phyloP scores from a whole-genome alignment of 2,113 vertebrate species.

The Ivindomyrus marchei region DNA sequence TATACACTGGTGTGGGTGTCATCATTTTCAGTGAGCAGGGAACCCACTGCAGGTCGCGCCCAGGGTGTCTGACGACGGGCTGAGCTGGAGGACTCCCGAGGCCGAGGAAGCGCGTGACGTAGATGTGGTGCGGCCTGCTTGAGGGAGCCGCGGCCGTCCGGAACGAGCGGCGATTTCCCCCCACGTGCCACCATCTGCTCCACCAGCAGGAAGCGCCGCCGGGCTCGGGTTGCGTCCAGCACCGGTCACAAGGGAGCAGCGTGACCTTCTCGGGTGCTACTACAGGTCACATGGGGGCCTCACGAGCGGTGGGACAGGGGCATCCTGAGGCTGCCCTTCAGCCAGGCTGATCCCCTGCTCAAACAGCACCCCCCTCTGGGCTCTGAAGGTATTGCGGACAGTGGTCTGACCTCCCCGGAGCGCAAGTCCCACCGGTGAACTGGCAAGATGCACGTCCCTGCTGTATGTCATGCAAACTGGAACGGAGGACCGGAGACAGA shows the following conservation, averaged over 20 bases:
- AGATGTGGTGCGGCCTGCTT: neutral
- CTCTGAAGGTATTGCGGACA: neutral
- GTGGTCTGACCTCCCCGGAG: neutral
- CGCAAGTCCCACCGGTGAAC: neutral
- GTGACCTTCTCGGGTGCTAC: neutral
- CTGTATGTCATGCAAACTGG: neutral
- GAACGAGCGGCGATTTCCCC: conserved; percentile 24
- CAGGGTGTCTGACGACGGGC: neutral
- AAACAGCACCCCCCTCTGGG: neutral
- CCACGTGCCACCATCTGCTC: conserved; percentile 34
- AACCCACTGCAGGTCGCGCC: neutral
- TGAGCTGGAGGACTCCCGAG: neutral
- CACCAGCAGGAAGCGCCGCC: neutral
- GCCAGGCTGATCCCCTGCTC: neutral
- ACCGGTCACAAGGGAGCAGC: neutral
- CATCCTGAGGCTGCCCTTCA: conserved; percentile 4
- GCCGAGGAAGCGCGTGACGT: conserved; percentile 10
- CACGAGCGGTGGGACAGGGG: neutral
- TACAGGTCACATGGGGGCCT: neutral
- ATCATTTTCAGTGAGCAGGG: neutral
- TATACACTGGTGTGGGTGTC: neutral
- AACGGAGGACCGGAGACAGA: neutral
- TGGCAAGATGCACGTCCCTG: neutral
- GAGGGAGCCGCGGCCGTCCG: conserved; percentile 20
- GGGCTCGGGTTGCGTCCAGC: neutral